phyloP scores from a whole-genome alignment of 2,113 vertebrate species.

The Carlito syrichta region DNA sequence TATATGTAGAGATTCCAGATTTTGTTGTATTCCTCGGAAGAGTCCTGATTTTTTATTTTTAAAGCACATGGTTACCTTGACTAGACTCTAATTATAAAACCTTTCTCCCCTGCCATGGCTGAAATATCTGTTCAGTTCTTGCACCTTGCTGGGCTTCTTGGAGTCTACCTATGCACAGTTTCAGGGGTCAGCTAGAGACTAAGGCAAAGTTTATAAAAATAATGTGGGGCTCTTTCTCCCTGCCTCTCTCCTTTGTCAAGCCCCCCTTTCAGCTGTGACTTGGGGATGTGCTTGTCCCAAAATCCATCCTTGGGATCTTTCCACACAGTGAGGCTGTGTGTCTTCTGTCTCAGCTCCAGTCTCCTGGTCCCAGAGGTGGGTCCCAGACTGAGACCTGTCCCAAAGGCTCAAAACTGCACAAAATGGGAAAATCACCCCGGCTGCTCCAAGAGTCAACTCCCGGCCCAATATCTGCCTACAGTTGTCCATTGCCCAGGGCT shows the following conservation, averaged over 20 bases:
- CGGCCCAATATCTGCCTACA: accelerated
- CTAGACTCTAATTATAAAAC: background rate
- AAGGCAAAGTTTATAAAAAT: background rate
- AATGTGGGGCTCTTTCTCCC: background rate
- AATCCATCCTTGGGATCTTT: background rate
- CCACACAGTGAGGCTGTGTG: too few species aligned
- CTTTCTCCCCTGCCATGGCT: too few species aligned
- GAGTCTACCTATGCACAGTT: background rate
- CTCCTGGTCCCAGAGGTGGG: background rate
- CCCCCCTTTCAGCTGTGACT: background rate
- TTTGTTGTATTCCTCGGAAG: background rate
- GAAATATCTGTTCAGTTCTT: background rate
- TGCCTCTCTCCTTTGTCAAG: background rate
- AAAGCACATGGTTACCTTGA: background rate
- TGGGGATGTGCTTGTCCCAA: background rate
- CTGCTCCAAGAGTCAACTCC: accelerated
- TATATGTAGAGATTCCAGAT: background rate
- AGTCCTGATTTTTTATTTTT: background rate
- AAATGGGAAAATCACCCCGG: background rate
- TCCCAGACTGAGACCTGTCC: background rate
- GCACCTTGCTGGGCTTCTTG: background rate
- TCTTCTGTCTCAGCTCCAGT: background rate
- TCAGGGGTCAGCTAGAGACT: background rate
- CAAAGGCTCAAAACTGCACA: background rate
- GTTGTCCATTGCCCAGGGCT: too few species aligned